phyloP scores from a whole-genome alignment of 2,113 vertebrate genomes.

The Apodemus sylvaticus region DNA sequence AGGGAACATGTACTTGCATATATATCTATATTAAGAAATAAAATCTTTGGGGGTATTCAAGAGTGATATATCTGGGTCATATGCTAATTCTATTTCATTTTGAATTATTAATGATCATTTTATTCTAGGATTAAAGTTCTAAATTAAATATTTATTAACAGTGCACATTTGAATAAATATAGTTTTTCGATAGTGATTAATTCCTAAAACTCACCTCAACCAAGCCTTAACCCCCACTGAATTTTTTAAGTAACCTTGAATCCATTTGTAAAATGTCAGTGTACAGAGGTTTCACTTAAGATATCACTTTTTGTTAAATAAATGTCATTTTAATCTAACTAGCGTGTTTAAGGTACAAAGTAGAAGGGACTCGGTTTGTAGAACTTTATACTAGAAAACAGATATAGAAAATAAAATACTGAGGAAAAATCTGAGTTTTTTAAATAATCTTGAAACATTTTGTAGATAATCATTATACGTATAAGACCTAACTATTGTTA shows the following conservation, averaged over 20 bases:
- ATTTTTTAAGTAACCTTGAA: neutral
- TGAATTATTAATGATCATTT: constrained; percentile 10
- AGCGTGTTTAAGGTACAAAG: neutral
- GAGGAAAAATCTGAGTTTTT: neutral
- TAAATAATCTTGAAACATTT: constrained; percentile 3
- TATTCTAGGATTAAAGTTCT: constrained; percentile 27
- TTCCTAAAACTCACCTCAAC: neutral
- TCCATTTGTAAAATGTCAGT: constrained; percentile 10
- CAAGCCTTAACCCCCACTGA: neutral
- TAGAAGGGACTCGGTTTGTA: neutral
- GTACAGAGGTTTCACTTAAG: neutral
- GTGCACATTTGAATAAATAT: constrained; percentile 8
- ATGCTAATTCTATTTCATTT: constrained; percentile 19
- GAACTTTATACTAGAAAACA: neutral
- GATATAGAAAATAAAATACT: constrained; percentile 37
- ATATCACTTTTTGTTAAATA: neutral
- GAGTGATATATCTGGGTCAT: neutral
- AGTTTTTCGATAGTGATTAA: neutral
- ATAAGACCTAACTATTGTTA: neutral
- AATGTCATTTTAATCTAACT: constrained; percentile 33
- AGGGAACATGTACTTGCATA: neutral
- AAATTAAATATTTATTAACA: constrained; percentile 51
- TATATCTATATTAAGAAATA: neutral
- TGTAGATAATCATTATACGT: constrained; percentile 2
- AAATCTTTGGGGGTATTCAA: neutral